phyloP scores from a whole-genome alignment of 2,113 vertebrate genomes.

The Ageneiosus marmoratus region DNA sequence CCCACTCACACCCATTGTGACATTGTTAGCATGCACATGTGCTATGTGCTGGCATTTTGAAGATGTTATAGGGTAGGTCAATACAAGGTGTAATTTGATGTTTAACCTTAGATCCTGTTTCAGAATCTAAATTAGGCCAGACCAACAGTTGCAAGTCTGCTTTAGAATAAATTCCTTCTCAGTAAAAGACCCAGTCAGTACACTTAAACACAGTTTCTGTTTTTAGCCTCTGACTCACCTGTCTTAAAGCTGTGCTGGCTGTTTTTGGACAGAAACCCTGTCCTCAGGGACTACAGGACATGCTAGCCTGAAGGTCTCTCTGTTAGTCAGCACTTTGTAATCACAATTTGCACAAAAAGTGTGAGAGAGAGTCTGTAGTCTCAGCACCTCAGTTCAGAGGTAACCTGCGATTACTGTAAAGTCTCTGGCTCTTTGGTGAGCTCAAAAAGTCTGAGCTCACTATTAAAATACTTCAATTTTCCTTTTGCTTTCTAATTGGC shows the following conservation, averaged over 20 bases:
- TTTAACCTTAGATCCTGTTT: conserved; percentile 7
- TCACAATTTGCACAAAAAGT: conserved; percentile 15
- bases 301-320: conserved; percentile 2
- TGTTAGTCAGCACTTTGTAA: conserved; percentile 33
- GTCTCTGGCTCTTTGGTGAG: neutral
- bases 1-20: conserved; percentile 17
- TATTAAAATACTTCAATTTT: neutral
- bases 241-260: conserved; percentile 27
- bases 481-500: neutral
- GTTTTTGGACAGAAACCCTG: conserved; percentile 11
- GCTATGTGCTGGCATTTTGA: conserved; percentile 15
- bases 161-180: neutral
- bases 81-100: conserved; percentile 7
- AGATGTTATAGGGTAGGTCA: neutral
- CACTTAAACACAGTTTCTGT: conserved; percentile 14
- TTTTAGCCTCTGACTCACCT: conserved; percentile 49
- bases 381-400: neutral
- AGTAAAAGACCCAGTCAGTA: neutral
- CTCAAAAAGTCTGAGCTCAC: neutral
- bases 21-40: conserved; percentile 24
- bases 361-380: neutral
- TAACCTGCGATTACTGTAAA: neutral
- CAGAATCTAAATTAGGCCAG: neutral
- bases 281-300: conserved; percentile 13
- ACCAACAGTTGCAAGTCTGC: neutral